Percentiles rank a stretch among this genome's conserved stretches.
Evolutionary conservation across 2,888 invertebrate genomes (phyloP).

Genomic region (Leuctra nigra): DNA sequence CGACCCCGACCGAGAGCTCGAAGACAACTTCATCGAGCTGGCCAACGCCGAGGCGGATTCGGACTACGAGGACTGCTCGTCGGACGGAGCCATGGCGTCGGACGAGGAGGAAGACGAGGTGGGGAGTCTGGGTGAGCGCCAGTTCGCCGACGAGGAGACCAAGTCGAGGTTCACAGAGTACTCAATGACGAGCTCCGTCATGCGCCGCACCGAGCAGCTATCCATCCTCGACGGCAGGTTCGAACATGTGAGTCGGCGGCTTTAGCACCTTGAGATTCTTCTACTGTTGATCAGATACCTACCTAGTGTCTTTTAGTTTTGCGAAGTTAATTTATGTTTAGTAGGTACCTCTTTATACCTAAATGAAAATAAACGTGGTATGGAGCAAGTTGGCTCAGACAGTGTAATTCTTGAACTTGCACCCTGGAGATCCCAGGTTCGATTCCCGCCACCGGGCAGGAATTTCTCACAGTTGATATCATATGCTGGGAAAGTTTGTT

Average conservation of each 20-base stretch:
- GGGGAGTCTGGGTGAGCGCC: conserved; percentile 42
- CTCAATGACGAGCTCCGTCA: conserved; percentile 89
- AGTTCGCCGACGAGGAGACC: conserved; percentile 62
- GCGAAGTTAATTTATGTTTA: too few species aligned
- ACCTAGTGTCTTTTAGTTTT: too few species aligned
- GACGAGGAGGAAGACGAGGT: conserved; percentile 38
- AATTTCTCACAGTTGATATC: too few species aligned
- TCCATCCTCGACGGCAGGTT: conserved; percentile 79
- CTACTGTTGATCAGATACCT: too few species aligned
- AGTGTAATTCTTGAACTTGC: too few species aligned
- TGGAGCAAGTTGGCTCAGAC: too few species aligned
- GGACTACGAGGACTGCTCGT: conserved; percentile 37
- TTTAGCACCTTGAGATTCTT: too few species aligned
- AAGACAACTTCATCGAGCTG: conserved; percentile 85
- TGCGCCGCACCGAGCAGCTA: conserved; percentile 75
- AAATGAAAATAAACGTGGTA: too few species aligned
- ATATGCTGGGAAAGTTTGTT: too few species aligned
- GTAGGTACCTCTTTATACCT: too few species aligned
- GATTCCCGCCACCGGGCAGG: too few species aligned
- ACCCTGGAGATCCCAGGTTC: too few species aligned
- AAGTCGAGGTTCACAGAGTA: conserved; percentile 88
- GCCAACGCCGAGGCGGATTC: conserved; percentile 53
- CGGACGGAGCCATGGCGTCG: conserved; percentile 28
- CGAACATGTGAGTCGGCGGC: conserved; percentile 62
- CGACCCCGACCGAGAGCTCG: conserved; percentile 75